These are phyloP conservation scores for Patella caerulea DNA, from an alignment of 2,888 invertebrate genomes.

Conservation along the genomic window DNA sequence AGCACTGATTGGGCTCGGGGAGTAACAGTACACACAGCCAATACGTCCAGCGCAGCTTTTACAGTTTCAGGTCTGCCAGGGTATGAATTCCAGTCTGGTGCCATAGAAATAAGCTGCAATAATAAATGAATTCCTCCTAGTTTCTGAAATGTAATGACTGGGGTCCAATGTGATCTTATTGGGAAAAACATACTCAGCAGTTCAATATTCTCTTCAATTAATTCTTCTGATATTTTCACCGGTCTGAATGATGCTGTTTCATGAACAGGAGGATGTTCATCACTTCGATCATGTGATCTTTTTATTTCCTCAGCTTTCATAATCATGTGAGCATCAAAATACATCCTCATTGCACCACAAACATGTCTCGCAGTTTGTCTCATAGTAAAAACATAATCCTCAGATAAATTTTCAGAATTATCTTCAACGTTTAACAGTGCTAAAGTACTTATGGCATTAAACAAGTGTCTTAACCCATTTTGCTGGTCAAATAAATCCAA, in stretches of 20 bases:
- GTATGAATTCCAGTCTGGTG: slow-evolving; percentile 90
- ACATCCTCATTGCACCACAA: slow-evolving; percentile 88
- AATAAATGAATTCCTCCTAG: slow-evolving; percentile 84
- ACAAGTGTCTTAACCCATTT: slow-evolving; percentile 92
- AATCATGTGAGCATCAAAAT: slow-evolving; percentile 91
- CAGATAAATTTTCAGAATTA: slow-evolving; percentile 74
- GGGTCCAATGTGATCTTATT: slow-evolving; percentile 86
- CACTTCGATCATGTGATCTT: slow-evolving; percentile 64
- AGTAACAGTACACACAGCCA: slow-evolving; percentile 91
- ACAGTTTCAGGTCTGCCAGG: slow-evolving; percentile 88
- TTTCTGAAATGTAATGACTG: slow-evolving; percentile 88
- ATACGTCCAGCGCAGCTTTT: slow-evolving; percentile 84
- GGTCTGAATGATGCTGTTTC: slow-evolving; percentile 74
- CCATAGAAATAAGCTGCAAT: slow-evolving; percentile 88
- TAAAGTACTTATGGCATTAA: slow-evolving; percentile 92
- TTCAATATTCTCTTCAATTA: slow-evolving; percentile 89
- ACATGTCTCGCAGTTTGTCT: slow-evolving; percentile 92
- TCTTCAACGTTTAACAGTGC: slow-evolving; percentile 87
- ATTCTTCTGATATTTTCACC: slow-evolving; percentile 80
- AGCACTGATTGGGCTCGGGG: slow-evolving; percentile 79
- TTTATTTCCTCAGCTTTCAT: slow-evolving; percentile 82
- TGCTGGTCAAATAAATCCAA: slow-evolving; percentile 94
- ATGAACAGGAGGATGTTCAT: slow-evolving; percentile 74
- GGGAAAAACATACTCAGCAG: slow-evolving; percentile 83
- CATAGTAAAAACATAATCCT: slow-evolving; percentile 92